These are phyloP conservation scores for Timema podura DNA, from an alignment of 2,888 invertebrate genomes.

Conservation along the genomic window DNA sequence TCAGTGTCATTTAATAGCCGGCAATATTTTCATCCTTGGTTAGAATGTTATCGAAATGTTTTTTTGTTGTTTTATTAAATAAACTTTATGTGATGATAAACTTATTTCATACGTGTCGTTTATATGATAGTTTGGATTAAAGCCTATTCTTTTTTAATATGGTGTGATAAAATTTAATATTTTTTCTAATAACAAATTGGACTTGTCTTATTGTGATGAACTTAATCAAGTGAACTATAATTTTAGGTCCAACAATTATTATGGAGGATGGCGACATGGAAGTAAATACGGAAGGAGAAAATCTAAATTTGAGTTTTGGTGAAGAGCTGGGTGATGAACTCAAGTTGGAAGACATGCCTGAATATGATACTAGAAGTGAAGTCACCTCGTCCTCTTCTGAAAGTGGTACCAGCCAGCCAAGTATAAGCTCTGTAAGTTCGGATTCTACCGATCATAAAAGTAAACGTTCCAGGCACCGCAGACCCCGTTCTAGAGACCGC, in stretches of 20 bases:
- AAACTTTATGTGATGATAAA: too few relatives aligned
- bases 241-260: slow-evolving; percentile 15
- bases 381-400: slow-evolving; percentile 76
- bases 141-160: too few relatives aligned
- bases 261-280: slow-evolving; percentile 30
- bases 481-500: slow-evolving; percentile 30
- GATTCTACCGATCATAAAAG: slow-evolving; percentile 55
- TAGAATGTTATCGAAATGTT: too few relatives aligned
- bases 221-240: neutral
- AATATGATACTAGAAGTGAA: slow-evolving; percentile 82
- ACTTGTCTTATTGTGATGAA: too few relatives aligned
- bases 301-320: slow-evolving; percentile 28
- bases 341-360: slow-evolving; percentile 64
- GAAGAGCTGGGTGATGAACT: slow-evolving; percentile 56
- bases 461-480: slow-evolving; percentile 31
- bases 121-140: too few relatives aligned
- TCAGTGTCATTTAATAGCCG: too few relatives aligned
- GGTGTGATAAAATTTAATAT: too few relatives aligned
- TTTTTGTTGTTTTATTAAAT: too few relatives aligned
- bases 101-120: too few relatives aligned
- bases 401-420: slow-evolving; percentile 65
- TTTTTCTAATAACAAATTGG: too few relatives aligned
- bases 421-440: slow-evolving; percentile 73
- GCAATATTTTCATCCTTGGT: too few relatives aligned
- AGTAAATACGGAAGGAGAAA: slow-evolving; percentile 28